Evolutionary conservation across 2,797 vertebrate genomes (phyloP).

Genomic region (Scyliorhinus canicula): DNA sequence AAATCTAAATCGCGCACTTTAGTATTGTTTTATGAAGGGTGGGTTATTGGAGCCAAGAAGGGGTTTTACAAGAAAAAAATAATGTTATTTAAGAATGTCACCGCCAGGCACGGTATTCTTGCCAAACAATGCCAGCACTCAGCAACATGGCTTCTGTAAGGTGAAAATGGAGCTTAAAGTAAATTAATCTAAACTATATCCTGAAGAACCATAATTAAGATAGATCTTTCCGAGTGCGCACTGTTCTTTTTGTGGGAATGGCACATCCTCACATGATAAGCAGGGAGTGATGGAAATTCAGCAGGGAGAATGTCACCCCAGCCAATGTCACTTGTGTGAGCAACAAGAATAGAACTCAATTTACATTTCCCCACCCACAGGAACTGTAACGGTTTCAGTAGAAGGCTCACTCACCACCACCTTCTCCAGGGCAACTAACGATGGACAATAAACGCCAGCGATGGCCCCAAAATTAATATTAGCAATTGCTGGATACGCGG

Average conservation of each 20-base stretch:
- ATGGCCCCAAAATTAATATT: not conserved
- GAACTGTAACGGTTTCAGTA: not conserved
- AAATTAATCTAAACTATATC: not conserved
- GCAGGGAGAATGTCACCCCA: not conserved
- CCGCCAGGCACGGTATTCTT: not conserved
- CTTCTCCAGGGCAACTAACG: not conserved
- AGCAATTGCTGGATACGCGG: not conserved
- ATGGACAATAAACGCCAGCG: not conserved
- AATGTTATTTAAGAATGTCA: not conserved
- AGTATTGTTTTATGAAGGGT: too few species aligned
- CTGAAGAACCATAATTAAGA: too few species aligned
- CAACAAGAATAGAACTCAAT: not conserved
- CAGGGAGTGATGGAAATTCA: not conserved
- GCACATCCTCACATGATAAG: not conserved
- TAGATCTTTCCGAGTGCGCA: not conserved
- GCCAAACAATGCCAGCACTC: not conserved
- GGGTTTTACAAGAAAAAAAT: too few species aligned
- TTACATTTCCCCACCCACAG: too few species aligned
- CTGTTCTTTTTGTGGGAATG: not conserved
- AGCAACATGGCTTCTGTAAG: not conserved
- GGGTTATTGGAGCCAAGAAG: not conserved
- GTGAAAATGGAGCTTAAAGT: not conserved
- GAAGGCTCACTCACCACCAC: not conserved
- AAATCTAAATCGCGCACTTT: not conserved
- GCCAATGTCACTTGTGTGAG: too few species aligned